Evolutionary conservation across 2,797 vertebrate species (phyloP), one percentile per base, ranked within the genome.

Genomic region (Meriones psammophilus): DNA sequence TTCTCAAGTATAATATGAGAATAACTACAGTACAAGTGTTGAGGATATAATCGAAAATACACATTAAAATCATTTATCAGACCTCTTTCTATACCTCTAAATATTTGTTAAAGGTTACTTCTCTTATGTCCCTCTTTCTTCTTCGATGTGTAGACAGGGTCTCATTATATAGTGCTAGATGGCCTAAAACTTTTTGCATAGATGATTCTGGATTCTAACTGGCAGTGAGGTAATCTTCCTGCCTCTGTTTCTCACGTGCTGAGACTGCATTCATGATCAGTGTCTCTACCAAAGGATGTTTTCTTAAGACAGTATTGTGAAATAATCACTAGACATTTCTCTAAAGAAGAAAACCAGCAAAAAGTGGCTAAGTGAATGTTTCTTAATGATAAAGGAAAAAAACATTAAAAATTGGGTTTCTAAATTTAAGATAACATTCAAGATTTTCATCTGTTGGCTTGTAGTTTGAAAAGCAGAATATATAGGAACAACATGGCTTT

Each of bases 81-180:
- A 73, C 28, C 87, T 77, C 12, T 91, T 96, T 30, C 17, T 42
- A 12, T 39, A 66, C 1, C 85, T 22, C 36, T 39, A 62, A 90
- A 80, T 94, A 24, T 95, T 81, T 92, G 15, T 77, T 64, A 94
- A 91, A 92, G 46, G 18, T 26, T 13, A 28, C 71, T 86, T 58
- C 93, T 76, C 30, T 14, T 62, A 17, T 3, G 22, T 10, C 5
- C n/a, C 3, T 1, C 15, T 12, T 74, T 56, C 1, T 24, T 76
- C 64, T 50, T 85, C 5, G 17, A 2, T 33, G 46, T 88, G 33
- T 20, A 46, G 13, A 64, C 7, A 77, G 39, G 10, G 4, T 76
- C 17, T 76, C 26, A 33, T 46, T 58, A 13, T 64, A 20, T 24
- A 14, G 2, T 46, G 56, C 56, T 76, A 14, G 18, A 17, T 24